These are phyloP conservation scores for Ceuthmochares aereus DNA, from an alignment of 2,113 vertebrate species.

Conservation along the genomic window DNA sequence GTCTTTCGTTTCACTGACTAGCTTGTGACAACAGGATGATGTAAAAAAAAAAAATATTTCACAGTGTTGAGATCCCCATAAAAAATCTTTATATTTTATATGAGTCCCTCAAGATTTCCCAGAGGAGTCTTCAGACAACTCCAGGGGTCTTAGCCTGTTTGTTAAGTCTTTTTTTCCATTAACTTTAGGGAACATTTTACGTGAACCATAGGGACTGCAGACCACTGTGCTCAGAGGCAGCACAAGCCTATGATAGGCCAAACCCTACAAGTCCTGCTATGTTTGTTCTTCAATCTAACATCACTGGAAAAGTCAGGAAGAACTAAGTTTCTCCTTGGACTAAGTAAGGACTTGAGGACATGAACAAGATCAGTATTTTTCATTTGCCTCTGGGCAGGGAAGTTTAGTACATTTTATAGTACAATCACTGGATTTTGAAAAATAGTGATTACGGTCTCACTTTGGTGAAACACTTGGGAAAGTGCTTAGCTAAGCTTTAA, in stretches of 20 bases:
- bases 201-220: neutral
- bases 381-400: neutral
- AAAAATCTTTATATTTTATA: neutral
- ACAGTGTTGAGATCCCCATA: neutral
- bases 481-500: neutral
- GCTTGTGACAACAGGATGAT: neutral
- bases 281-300: neutral
- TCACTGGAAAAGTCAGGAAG: neutral
- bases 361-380: neutral
- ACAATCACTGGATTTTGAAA: neutral
- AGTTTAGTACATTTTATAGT: neutral
- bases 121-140: neutral
- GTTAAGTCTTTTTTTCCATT: neutral
- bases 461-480: neutral
- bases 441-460: neutral
- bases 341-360: neutral
- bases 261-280: neutral
- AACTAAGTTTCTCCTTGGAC: neutral
- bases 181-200: neutral
- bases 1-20: neutral
- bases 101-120: neutral
- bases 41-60: neutral
- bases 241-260: neutral
- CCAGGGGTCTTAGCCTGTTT: neutral
- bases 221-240: rapidly evolving